Conservation (phyloP, 1,140 invertebrate genomes). For the Drosophila fuyamai region DNA sequence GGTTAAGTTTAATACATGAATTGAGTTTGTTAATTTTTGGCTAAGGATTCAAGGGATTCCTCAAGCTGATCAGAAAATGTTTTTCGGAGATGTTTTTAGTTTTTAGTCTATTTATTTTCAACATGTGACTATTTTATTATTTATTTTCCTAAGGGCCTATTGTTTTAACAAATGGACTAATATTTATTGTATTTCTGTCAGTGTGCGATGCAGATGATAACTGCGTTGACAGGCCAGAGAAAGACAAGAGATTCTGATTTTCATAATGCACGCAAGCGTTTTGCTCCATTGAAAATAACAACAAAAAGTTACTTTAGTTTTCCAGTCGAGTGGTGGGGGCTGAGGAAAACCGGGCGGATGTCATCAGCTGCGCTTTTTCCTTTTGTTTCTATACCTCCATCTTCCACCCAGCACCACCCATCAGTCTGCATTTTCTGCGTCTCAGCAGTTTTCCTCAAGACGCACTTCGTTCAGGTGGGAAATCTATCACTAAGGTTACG, state of each 20-base stretch:
- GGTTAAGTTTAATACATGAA: no score
- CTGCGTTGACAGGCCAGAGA: conserved; percentile 16
- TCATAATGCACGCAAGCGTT: conserved; percentile 57
- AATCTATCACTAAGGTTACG: conserved; percentile 5
- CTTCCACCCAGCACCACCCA: neutral
- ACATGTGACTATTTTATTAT: no score
- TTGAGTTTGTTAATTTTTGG: no score
- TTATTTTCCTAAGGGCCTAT: no score
- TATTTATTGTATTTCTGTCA: conserved; percentile 1
- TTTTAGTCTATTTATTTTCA: no score
- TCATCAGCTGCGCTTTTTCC: conserved; percentile 23
- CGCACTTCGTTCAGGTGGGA: neutral
- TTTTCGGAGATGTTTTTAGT: no score
- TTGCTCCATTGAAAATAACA: conserved; percentile 38
- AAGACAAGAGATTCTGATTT: conserved; percentile 45
- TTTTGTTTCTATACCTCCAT: conserved; percentile 44
- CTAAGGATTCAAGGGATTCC: no score
- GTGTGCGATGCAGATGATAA: conserved; percentile 27
- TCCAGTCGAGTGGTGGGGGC: neutral
- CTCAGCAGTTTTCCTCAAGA: neutral
- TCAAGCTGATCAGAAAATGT: no score
- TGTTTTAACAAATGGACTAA: no score
- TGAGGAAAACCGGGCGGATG: neutral
- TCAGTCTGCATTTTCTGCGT: conserved; percentile 1
- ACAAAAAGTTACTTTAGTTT: conserved; percentile 26